Evolutionary conservation across 1,140 invertebrate species (phyloP).

Genomic region (Zelostemma sp.): DNA sequence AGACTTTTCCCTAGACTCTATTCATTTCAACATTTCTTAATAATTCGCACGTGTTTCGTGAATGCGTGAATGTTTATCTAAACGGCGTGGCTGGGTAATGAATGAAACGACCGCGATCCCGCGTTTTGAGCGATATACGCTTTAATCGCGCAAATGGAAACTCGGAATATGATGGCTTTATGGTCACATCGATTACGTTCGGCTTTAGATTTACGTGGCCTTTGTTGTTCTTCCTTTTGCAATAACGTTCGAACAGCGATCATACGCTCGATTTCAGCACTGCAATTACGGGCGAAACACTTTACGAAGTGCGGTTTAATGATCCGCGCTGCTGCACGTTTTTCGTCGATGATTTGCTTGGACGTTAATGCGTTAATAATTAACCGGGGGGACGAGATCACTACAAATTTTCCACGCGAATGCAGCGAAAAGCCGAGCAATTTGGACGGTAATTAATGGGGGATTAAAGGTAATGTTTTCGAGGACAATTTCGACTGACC

Average conservation of each 20-base stretch:
- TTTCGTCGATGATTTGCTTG: slow-evolving; percentile 7
- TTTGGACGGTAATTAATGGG: slow-evolving; percentile 2
- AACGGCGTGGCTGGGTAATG: slow-evolving; percentile 31
- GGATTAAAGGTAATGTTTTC: background rate
- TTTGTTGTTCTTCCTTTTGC: background rate
- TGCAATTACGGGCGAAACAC: background rate
- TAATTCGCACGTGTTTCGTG: too few relatives aligned
- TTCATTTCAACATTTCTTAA: too few relatives aligned
- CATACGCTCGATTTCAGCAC: slow-evolving; percentile 11
- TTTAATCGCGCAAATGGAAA: slow-evolving; percentile 48
- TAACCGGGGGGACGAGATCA: too few relatives aligned
- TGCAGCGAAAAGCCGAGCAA: background rate
- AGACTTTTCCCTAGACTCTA: too few relatives aligned
- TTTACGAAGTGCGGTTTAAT: slow-evolving; percentile 16
- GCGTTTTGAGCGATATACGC: slow-evolving; percentile 37
- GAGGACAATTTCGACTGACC: slow-evolving; percentile 58
- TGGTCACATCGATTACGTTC: slow-evolving; percentile 38
- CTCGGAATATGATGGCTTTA: slow-evolving; percentile 34
- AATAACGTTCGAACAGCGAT: slow-evolving; percentile 28
- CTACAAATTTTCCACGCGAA: background rate
- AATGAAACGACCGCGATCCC: slow-evolving; percentile 35
- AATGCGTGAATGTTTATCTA: too few relatives aligned
- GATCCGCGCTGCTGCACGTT: too few relatives aligned
- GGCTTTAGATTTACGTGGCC: slow-evolving; percentile 11
- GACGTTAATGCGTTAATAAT: slow-evolving; percentile 2